A percentile compares a stretch with the other conserved stretches of the same genome.
These are phyloP conservation scores for Gandaritis pyraliata DNA, from an alignment of 2,888 invertebrate genomes.

Conservation along the genomic window DNA sequence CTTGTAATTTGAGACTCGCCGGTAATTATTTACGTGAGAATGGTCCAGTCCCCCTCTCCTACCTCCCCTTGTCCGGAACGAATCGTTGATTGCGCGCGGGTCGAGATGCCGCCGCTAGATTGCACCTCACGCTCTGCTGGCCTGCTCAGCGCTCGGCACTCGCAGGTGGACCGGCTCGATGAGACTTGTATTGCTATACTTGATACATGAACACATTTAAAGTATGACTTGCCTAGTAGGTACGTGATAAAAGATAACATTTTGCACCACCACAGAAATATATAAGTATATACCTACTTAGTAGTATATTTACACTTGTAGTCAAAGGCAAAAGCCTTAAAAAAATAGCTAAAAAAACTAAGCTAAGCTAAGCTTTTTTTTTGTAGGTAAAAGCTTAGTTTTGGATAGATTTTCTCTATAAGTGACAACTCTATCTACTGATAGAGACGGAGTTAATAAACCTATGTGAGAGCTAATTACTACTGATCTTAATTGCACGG, in stretches of 20 bases:
- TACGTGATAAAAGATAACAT: slow-evolving; percentile 25
- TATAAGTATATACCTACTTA: too few relatives aligned
- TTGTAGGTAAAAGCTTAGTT: too few relatives aligned
- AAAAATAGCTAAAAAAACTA: too few relatives aligned
- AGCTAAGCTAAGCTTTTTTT: too few relatives aligned
- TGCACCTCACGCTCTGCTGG: slow-evolving; percentile 66
- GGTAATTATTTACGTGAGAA: slow-evolving; percentile 84
- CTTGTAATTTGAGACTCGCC: slow-evolving; percentile 83
- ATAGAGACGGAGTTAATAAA: too few relatives aligned
- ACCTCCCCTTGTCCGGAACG: slow-evolving; percentile 65
- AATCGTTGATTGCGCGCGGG: slow-evolving; percentile 80
- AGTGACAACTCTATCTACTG: too few relatives aligned
- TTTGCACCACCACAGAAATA: not conserved
- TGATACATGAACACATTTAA: slow-evolving; percentile 22
- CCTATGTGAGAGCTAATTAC: too few relatives aligned
- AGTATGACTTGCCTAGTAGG: slow-evolving; percentile 21
- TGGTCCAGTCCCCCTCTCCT: slow-evolving; percentile 59
- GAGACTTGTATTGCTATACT: slow-evolving; percentile 20
- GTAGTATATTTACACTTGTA: too few relatives aligned
- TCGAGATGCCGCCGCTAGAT: slow-evolving; percentile 75
- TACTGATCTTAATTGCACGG: too few relatives aligned
- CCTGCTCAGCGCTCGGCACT: slow-evolving; percentile 18
- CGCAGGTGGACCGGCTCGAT: slow-evolving; percentile 30
- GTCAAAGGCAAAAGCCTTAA: too few relatives aligned
- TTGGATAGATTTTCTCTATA: too few relatives aligned